Evolutionary conservation across 2,797 vertebrate genomes (phyloP), one percentile per base, ranked within the genome.

Genomic region (Amniataba percoides): DNA sequence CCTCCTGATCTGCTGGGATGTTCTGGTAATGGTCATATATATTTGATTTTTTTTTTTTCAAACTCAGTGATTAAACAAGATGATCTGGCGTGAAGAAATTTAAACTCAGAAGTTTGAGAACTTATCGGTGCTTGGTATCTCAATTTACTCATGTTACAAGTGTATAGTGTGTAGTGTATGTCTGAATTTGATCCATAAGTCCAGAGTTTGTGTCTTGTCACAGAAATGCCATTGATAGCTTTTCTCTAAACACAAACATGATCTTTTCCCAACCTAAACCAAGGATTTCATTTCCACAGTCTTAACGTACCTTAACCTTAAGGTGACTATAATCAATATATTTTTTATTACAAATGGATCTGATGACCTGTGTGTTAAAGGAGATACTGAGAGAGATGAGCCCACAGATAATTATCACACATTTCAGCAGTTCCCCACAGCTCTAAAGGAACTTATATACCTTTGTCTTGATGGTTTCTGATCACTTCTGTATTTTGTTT

Each of bases 1-100:
- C 52, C 56, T 55, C 48, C 19, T 42, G 69, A 61, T 12, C 48
- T 67, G n/a, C 53, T 21, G n/a, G 19, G 40, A 45, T 13, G 18
- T 21, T 40, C 56, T 39, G 21, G 13, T 65, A 31, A 18, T 25
- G 52, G 14, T 52, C 12, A 53, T 39, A 57, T 42, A 11, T 51
- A 63, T 57, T 19, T 57, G 19, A 57, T 23, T 7, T n/a, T 23
- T 34, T 23, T 34, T 59, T 19, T 51, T 23, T 45, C 34, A 34
- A 9, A 48, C 31, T 34, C 25, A n/a, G 9, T 3, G 36, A 13
- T 23, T 13, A 43, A 60, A 51, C 12, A 58, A 15, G 48, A 18
- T 55, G 58, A 72, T 39, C 4, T 18, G 25, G 46, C 36, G 53
- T 39, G 9, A 16, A 59, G 46, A 62, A 3, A 25, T 58, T 42